phyloP scores from a whole-genome alignment of 1,140 invertebrate genomes.

The Grapholita molesta region DNA sequence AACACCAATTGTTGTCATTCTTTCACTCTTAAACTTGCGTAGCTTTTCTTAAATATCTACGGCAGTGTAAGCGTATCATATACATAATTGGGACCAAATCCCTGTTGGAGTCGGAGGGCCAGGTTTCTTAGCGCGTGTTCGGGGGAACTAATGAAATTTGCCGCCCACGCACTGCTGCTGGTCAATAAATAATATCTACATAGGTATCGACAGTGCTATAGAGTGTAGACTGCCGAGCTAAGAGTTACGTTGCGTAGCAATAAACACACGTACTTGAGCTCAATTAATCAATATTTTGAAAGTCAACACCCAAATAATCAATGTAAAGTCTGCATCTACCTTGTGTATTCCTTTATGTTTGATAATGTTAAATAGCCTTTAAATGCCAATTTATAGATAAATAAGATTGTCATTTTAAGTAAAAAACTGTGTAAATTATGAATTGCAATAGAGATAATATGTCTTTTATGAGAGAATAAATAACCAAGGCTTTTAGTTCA shows the following conservation, averaged over 20 bases:
- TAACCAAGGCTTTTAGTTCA: no score
- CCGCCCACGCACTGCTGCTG: conserved; percentile 21
- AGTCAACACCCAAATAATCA: no score
- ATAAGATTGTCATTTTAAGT: no score
- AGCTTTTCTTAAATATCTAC: background rate
- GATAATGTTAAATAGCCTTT: no score
- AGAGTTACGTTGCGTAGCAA: background rate
- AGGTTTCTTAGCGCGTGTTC: conserved; percentile 59
- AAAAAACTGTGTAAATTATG: no score
- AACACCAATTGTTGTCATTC: no score
- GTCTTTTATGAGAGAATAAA: no score
- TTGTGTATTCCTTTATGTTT: no score
- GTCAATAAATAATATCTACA: conserved; percentile 11
- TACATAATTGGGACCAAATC: conserved; percentile 72
- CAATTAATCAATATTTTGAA: background rate
- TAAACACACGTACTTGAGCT: background rate
- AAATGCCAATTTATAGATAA: no score
- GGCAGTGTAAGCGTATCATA: conserved; percentile 28
- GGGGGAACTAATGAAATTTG: conserved; percentile 72
- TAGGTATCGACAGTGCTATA: background rate
- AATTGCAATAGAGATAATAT: no score
- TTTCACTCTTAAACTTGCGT: background rate
- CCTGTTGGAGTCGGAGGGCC: conserved; percentile 59
- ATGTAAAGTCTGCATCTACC: no score
- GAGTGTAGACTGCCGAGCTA: background rate